These are phyloP conservation scores for Phalacrocorax carbo DNA, from an alignment of 2,113 vertebrate species.

Conservation along the genomic window DNA sequence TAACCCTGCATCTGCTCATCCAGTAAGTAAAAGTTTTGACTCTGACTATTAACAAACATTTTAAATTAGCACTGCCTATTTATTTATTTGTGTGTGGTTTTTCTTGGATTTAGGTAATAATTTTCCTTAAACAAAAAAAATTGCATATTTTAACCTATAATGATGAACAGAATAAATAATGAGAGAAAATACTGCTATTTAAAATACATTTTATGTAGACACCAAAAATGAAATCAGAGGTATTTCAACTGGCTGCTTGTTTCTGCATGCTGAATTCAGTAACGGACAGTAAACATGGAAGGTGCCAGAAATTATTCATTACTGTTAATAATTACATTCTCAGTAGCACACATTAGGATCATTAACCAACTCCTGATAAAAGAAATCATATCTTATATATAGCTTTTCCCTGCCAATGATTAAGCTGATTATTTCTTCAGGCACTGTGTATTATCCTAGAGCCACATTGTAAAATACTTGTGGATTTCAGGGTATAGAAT, in stretches of 20 bases:
- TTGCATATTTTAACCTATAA: not conserved
- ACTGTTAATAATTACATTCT: not conserved
- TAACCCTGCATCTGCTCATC: constrained; percentile 37
- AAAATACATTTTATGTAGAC: not conserved
- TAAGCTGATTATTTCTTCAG: not conserved
- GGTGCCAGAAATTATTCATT: not conserved
- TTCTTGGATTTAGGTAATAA: not conserved
- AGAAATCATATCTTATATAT: not conserved
- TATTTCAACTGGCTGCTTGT: not conserved
- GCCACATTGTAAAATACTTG: not conserved
- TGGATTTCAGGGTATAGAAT: not conserved
- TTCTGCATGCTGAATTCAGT: not conserved
- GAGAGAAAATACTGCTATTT: not conserved
- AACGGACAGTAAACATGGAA: not conserved
- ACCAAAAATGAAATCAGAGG: not conserved
- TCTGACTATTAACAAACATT: not conserved
- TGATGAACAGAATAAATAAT: not conserved
- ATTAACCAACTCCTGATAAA: not conserved
- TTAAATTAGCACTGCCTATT: not conserved
- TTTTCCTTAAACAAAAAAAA: not conserved
- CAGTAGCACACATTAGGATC: not conserved
- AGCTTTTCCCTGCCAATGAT: not conserved
- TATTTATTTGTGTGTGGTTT: not conserved
- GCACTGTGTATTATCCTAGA: not conserved
- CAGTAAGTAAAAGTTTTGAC: constrained; percentile 69